Base-by-base conservation (phyloP, 2,888 invertebrate genomes). In the Sycophila texana region DNA sequence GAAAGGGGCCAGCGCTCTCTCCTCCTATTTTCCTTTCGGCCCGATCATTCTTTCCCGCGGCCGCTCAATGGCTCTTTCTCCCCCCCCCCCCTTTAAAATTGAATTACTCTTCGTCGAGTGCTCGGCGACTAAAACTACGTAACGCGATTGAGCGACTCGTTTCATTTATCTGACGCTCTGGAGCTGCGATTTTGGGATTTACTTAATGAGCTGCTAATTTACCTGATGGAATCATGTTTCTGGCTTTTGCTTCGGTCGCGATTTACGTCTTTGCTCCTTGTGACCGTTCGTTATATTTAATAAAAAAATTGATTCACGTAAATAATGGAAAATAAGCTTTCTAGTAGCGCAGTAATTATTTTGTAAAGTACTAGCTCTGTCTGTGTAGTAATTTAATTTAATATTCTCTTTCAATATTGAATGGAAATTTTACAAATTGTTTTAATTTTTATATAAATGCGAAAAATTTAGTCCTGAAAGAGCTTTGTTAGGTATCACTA, bases 71-170 rank as follows among this genome's bases (percentile, higher is more conserved):
- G 18, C 18, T 63, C 57, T 18, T 13, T 71, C 57, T 55, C 16
- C 51, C 58, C 39, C 16, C 51, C 58, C 39, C 58, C 22, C 53
- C 39, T 72, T 67, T 67, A 60, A 73, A 49, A 77, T 73, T 67
- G 72, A 73, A 77, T 77, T 73, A 58, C 77, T 66, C 39, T 30
- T n/a, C 16, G 55, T 47, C 53, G 47, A 73, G 20, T 77, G 67
- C 61, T 67, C 71, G 30, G 3, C 47, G 63, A 18, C 39, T 71
- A 63, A 63, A 71, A 57, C 57, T 13, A 12, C 68, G 30, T 53
- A 73, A 60, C 51, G 71, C 71, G 77, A 75, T 75, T 47, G 75
- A 60, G 51, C 53, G 68, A 67, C 57, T 68, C 61, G 61, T 49
- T 68, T 73, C 57, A 39, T 71, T 77, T 77, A 39, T 26, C 47